A percentile compares a stretch with the other conserved stretches of the same genome.
phyloP scores from a whole-genome alignment of 2,113 vertebrate species.

The Lycocorax pyrrhopterus region DNA sequence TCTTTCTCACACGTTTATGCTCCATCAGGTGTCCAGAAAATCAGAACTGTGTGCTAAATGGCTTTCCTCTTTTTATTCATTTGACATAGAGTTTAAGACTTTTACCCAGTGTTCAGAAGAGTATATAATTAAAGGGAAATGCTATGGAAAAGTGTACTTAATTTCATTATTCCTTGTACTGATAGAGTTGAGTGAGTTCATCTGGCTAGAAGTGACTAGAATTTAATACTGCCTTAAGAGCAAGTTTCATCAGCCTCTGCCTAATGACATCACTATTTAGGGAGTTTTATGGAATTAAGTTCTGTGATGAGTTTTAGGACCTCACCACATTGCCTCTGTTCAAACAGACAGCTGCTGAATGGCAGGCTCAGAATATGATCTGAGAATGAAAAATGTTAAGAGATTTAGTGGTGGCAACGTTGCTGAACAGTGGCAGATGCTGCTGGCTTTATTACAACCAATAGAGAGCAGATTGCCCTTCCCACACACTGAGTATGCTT shows the following conservation, averaged over 20 bases:
- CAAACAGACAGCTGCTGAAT: neutral
- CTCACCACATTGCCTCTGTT: fast-evolving
- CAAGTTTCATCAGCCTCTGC: neutral
- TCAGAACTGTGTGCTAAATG: neutral
- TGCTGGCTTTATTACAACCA: conserved; percentile 31
- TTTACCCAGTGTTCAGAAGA: neutral
- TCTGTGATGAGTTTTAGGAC: neutral
- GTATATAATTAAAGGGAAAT: neutral
- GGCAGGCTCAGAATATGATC: neutral
- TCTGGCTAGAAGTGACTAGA: neutral
- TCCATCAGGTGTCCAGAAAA: neutral
- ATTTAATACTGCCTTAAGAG: neutral
- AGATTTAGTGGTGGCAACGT: neutral
- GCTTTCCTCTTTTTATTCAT: neutral
- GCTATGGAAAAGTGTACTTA: neutral
- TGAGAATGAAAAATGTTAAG: neutral
- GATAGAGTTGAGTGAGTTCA: neutral
- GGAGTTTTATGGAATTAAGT: neutral
- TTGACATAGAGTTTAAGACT: neutral
- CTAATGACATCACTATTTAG: neutral
- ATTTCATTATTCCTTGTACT: neutral
- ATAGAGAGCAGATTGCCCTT: conserved; percentile 16
- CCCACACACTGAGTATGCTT: conserved; percentile 12
- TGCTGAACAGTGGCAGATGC: conserved; percentile 12
- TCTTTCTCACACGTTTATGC: neutral